Percentiles rank a stretch among this genome's conserved stretches.
These are phyloP conservation scores for Drosophila tanythrix DNA, from an alignment of 2,888 invertebrate genomes.

Conservation along the genomic window DNA sequence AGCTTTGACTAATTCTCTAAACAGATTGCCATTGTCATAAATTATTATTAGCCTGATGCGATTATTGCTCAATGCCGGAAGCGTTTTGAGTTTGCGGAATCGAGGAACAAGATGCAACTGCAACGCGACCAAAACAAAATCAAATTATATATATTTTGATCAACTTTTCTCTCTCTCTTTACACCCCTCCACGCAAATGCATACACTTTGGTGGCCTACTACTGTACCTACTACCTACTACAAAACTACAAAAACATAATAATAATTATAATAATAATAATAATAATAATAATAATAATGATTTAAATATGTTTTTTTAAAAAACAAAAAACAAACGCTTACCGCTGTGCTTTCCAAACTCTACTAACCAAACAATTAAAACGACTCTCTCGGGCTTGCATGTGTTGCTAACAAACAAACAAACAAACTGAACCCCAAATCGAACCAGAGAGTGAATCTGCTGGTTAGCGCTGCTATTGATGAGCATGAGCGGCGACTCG, in stretches of 20 bases:
- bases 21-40: no score
- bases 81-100: conserved; percentile 20
- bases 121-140: conserved; percentile 45
- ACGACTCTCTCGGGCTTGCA: conserved; percentile 56
- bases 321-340: conserved; percentile 55
- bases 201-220: conserved; percentile 79
- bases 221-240: conserved; percentile 73
- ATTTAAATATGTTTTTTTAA: conserved; percentile 16
- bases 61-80: conserved; percentile 25
- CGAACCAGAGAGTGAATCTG: conserved; percentile 67
- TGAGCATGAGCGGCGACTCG: conserved; percentile 66
- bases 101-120: background rate
- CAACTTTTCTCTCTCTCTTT: conserved; percentile 78
- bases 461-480: conserved; percentile 70
- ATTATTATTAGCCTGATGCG: background rate
- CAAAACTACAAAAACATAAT: conserved; percentile 58
- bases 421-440: conserved; percentile 28
- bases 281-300: conserved; percentile 41
- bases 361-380: conserved; percentile 60
- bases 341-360: conserved; percentile 68
- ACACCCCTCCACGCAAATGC: conserved; percentile 78
- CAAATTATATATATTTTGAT: conserved; percentile 66
- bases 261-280: conserved; percentile 26
- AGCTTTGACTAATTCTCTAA: no score
- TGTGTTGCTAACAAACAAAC: conserved; percentile 65